phyloP scores from a whole-genome alignment of 2,113 vertebrate genomes.

The Syrmaticus mikado region DNA sequence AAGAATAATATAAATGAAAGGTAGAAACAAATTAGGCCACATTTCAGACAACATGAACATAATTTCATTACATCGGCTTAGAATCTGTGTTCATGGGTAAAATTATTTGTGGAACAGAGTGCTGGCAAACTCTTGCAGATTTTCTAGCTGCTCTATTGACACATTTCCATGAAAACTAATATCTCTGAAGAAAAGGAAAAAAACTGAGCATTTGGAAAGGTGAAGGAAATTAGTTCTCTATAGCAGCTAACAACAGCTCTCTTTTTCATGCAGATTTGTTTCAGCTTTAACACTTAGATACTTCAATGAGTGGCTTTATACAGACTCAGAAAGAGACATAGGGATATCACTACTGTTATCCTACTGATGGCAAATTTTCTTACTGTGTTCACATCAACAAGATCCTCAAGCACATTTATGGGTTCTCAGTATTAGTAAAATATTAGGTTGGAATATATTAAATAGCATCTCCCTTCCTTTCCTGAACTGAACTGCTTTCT shows the following conservation, averaged over 20 bases:
- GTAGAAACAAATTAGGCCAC: slow-evolving; percentile 22
- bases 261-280: slow-evolving; percentile 13
- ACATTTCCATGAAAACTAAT: slow-evolving; percentile 26
- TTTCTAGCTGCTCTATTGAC: slow-evolving; percentile 11
- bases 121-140: slow-evolving; percentile 28
- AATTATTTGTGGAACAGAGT: slow-evolving; percentile 26
- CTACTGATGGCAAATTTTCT: background rate
- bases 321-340: background rate
- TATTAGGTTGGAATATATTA: background rate
- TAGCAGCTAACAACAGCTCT: background rate
- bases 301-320: background rate
- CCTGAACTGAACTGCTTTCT: background rate
- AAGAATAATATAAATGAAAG: slow-evolving; percentile 25
- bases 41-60: slow-evolving; percentile 16
- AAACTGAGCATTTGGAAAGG: background rate
- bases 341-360: background rate
- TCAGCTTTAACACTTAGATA: background rate
- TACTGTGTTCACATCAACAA: background rate
- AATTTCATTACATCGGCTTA: slow-evolving; percentile 12
- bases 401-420: background rate
- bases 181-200: background rate
- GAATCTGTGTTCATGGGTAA: slow-evolving; percentile 2
- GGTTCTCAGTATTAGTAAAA: background rate
- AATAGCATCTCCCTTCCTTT: background rate
- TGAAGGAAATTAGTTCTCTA: background rate